These are phyloP conservation scores for Hemistola chrysoprasaria DNA, from an alignment of 2,888 invertebrate species.

Conservation along the genomic window DNA sequence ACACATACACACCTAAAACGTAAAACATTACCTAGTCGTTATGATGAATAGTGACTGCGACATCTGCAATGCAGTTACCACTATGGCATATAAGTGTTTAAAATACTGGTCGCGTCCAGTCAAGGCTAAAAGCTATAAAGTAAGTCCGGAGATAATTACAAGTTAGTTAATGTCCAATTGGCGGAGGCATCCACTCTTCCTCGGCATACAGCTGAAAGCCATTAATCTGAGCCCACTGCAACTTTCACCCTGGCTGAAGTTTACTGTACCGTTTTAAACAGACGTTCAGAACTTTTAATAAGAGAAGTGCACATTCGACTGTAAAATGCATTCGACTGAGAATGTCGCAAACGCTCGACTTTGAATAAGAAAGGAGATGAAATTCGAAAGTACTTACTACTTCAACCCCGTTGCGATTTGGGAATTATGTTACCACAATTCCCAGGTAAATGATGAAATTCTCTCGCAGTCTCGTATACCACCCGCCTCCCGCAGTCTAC, in stretches of 20 bases:
- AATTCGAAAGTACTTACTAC: background rate
- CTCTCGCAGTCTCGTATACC: constrained; percentile 31
- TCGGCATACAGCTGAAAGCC: constrained; percentile 32
- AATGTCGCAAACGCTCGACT: background rate
- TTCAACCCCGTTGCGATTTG: constrained; percentile 4
- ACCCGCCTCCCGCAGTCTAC: constrained; percentile 37
- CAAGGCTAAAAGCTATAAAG: constrained; percentile 44
- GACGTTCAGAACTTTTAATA: constrained; percentile 6
- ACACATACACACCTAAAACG: constrained; percentile 11
- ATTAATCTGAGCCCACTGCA: constrained; percentile 43
- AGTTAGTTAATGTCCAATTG: constrained; percentile 46
- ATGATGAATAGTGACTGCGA: constrained; percentile 21
- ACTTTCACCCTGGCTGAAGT: constrained; percentile 32
- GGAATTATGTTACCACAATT: constrained; percentile 16
- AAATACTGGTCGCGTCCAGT: constrained; percentile 29
- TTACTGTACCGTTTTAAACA: constrained; percentile 17
- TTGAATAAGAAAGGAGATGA: background rate
- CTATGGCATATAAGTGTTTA: constrained; percentile 30
- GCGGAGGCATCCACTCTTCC: constrained; percentile 27
- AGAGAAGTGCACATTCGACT: constrained; percentile 2
- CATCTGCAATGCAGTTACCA: constrained; percentile 31
- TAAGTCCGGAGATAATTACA: constrained; percentile 41
- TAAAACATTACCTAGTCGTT: constrained; percentile 19
- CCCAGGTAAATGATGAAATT: constrained; percentile 30
- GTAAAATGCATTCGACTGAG: constrained; percentile 5